Conservation (phyloP, 2,113 vertebrate genomes). For the Procavia capensis region DNA sequence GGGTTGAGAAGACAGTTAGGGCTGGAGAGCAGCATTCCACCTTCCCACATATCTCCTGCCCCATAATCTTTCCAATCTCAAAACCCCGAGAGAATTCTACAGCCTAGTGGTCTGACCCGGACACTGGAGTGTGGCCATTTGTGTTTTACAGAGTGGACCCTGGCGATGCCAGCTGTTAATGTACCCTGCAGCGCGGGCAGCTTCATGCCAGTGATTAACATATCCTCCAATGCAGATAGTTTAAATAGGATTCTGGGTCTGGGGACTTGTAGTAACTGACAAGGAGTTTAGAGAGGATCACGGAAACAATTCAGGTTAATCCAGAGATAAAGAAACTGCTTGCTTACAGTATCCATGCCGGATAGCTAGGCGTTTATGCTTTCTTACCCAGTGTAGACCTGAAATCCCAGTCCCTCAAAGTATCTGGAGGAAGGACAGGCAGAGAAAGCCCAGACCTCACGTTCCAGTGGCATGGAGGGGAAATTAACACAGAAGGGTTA, state of each 20-base stretch:
- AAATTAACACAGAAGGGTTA: background rate
- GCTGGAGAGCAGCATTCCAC: background rate
- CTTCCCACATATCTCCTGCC: background rate
- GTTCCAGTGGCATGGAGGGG: background rate
- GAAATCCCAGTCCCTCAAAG: background rate
- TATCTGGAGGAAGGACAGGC: background rate
- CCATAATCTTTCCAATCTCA: background rate
- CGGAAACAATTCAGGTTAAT: background rate
- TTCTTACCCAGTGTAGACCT: background rate
- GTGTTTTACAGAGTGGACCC: background rate
- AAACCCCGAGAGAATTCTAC: background rate
- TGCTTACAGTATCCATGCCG: background rate
- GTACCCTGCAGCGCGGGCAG: too few species aligned
- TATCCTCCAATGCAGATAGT: too few species aligned
- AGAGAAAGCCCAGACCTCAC: background rate
- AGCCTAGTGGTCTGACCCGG: background rate
- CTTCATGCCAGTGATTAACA: background rate
- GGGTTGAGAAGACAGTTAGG: background rate
- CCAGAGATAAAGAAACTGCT: background rate
- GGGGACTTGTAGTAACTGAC: background rate
- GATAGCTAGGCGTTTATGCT: background rate
- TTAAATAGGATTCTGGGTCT: background rate
- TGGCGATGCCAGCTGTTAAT: background rate
- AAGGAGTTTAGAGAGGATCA: background rate
- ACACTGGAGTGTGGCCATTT: background rate